Conservation (phyloP, 2,888 invertebrate genomes). For the Drosophila anomelani region DNA sequence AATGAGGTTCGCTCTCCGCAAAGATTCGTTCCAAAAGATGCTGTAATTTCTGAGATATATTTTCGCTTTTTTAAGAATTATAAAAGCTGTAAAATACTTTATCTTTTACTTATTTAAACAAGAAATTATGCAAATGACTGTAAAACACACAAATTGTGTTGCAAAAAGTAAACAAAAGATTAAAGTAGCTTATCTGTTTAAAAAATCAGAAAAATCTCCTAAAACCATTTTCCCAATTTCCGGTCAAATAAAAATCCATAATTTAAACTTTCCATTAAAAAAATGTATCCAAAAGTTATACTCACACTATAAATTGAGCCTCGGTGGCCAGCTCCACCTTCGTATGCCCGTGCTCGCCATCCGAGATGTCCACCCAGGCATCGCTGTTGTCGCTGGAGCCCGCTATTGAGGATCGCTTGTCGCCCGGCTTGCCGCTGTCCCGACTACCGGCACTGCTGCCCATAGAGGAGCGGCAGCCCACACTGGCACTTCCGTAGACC, state of each 20-base stretch:
- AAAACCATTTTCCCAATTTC: neutral
- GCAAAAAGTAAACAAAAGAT: neutral
- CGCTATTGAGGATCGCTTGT: constrained; percentile 70
- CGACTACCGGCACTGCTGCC: constrained; percentile 42
- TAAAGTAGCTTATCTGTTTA: neutral
- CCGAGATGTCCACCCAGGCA: constrained; percentile 84
- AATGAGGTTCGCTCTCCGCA: neutral
- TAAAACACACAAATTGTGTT: neutral
- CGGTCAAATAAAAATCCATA: no score
- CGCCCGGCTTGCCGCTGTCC: constrained; percentile 43
- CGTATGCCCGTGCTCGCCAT: constrained; percentile 54
- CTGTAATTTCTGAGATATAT: neutral
- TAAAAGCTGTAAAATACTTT: neutral
- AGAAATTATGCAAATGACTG: neutral
- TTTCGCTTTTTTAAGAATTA: neutral
- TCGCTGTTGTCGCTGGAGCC: constrained; percentile 83
- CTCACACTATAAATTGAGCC: constrained; percentile 84
- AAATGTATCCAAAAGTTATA: constrained; percentile 27
- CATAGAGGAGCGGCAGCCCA: constrained; percentile 60
- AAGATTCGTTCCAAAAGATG: no score
- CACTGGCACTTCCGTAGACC: constrained; percentile 58
- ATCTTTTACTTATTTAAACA: neutral
- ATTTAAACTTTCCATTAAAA: neutral
- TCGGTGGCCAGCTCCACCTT: constrained; percentile 50
- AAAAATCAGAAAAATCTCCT: no score